Evolutionary conservation across 2,888 invertebrate genomes (phyloP).

Genomic region (Cephalotes varians): DNA sequence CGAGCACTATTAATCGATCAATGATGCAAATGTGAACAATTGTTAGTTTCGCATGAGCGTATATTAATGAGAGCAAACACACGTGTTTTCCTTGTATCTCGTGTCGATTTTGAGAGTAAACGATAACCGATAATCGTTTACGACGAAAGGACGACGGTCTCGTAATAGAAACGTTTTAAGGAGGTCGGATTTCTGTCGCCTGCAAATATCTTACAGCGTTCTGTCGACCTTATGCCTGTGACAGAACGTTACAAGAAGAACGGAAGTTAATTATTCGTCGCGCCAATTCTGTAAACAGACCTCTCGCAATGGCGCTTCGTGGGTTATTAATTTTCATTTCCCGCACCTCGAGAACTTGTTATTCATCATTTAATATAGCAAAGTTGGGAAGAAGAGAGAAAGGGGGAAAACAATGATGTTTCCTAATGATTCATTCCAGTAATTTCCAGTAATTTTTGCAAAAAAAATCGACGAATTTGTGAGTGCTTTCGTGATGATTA

Average conservation of each 20-base stretch:
- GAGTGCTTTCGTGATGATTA: neutral
- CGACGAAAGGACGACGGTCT: neutral
- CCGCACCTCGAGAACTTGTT: neutral
- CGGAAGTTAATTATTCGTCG: slow-evolving; percentile 37
- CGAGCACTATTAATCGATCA: slow-evolving; percentile 36
- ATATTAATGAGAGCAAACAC: slow-evolving; percentile 9
- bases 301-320: slow-evolving; percentile 9
- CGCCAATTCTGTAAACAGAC: slow-evolving; percentile 13
- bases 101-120: neutral
- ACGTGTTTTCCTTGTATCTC: too few relatives aligned
- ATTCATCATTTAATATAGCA: slow-evolving; percentile 7
- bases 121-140: neutral
- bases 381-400: neutral
- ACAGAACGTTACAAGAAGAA: slow-evolving; percentile 31
- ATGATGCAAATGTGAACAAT: slow-evolving; percentile 5
- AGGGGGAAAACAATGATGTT: neutral
- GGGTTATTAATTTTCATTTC: slow-evolving; percentile 25
- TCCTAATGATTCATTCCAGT: too few relatives aligned
- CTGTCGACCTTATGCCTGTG: too few relatives aligned
- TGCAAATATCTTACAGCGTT: neutral
- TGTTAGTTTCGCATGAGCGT: neutral
- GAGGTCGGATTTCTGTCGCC: slow-evolving; percentile 2
- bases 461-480: neutral
- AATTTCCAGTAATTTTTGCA: neutral
- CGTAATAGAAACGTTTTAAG: slow-evolving; percentile 21